A percentile compares a stretch with the other conserved stretches of the same genome.
phyloP scores from a whole-genome alignment of 2,113 vertebrate species.

The Egretta garzetta region DNA sequence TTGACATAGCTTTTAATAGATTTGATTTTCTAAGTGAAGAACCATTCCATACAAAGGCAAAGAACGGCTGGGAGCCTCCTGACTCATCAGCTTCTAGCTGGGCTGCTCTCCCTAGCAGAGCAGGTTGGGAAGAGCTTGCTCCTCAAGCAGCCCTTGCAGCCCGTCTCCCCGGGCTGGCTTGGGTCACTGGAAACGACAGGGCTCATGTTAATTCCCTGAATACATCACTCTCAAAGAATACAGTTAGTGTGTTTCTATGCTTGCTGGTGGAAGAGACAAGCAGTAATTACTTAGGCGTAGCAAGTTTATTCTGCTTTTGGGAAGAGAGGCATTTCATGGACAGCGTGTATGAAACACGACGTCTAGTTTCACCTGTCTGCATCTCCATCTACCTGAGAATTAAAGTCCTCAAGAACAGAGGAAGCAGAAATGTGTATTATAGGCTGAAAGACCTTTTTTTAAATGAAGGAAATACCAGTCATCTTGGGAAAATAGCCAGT shows the following conservation, averaged over 20 bases:
- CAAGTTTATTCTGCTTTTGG: neutral
- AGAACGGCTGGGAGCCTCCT: neutral
- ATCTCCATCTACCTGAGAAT: neutral
- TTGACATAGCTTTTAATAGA: neutral
- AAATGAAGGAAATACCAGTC: neutral
- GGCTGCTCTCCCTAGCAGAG: neutral
- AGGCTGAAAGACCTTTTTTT: neutral
- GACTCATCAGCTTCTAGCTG: neutral
- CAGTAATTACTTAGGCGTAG: neutral
- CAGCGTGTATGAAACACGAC: rapidly evolving
- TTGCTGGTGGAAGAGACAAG: neutral
- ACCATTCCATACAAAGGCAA: neutral
- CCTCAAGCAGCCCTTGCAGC: neutral
- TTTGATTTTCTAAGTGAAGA: neutral
- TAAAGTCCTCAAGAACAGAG: neutral
- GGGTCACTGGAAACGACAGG: neutral
- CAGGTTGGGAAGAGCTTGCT: neutral
- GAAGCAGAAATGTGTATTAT: neutral
- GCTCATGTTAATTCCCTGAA: neutral
- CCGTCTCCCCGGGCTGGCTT: neutral
- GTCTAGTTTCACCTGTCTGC: neutral
- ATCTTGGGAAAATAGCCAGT: neutral
- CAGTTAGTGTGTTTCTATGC: neutral
- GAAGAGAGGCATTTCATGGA: neutral
- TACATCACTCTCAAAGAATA: neutral